A percentile compares a stretch with the other conserved stretches of the same genome.
Conservation (phyloP, 2,113 vertebrate species). For the Arothron firmamentum region DNA sequence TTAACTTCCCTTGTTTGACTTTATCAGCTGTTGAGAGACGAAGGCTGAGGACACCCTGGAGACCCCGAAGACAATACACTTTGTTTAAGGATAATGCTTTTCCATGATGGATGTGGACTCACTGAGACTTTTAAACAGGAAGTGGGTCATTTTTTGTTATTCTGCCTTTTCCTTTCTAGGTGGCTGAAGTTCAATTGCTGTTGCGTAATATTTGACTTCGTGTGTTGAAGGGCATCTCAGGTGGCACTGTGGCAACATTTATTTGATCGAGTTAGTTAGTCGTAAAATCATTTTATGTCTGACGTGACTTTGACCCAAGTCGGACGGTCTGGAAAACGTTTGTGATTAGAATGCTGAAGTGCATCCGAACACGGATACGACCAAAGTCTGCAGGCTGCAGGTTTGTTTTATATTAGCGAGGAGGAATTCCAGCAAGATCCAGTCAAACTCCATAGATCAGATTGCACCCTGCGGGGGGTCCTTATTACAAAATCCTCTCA, state of each 20-base stretch:
- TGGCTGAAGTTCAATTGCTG: not conserved
- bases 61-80: constrained; percentile 35
- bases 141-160: constrained; percentile 52
- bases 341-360: constrained; percentile 1
- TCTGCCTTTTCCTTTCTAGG: constrained; percentile 2
- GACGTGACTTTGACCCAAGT: constrained; percentile 28
- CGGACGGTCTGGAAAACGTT: constrained; percentile 8
- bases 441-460: constrained; percentile 50
- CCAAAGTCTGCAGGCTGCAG: constrained; percentile 10
- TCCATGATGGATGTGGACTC: constrained; percentile 20
- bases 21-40: constrained; percentile 18
- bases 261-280: not conserved
- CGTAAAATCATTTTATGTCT: constrained; percentile 7
- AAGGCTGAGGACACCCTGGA: constrained; percentile 7
- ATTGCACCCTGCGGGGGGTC: constrained; percentile 46
- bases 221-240: not conserved
- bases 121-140: constrained; percentile 44
- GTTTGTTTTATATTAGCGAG: constrained; percentile 20
- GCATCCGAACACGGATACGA: constrained; percentile 16
- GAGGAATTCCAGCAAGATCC: constrained; percentile 57
- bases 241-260: not conserved
- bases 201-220: constrained; percentile 10
- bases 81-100: constrained; percentile 23
- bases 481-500: constrained; percentile 60
- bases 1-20: constrained; percentile 2